phyloP scores from a whole-genome alignment of 2,888 invertebrate genomes.

The Philereme vetulata region DNA sequence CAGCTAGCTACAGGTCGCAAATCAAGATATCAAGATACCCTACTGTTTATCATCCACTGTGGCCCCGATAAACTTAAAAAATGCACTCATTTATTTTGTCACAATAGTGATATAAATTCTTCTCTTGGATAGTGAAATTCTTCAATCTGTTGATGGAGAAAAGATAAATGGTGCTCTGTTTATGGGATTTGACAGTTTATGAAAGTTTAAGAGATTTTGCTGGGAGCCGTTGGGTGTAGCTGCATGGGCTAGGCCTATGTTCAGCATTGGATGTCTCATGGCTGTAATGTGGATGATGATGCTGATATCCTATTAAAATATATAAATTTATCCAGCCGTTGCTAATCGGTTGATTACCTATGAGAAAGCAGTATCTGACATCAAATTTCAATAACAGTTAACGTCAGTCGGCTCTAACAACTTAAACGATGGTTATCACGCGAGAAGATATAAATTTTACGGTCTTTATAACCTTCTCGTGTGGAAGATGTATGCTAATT shows the following conservation, averaged over 20 bases:
- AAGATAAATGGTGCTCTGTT: neutral
- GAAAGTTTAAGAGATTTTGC: too few species aligned
- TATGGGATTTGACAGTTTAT: neutral
- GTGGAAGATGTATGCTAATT: neutral
- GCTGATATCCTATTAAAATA: too few species aligned
- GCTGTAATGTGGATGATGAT: too few species aligned
- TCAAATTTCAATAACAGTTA: slow-evolving; percentile 14
- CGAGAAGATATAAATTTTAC: slow-evolving; percentile 19
- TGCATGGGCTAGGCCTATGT: too few species aligned
- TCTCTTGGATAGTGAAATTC: neutral
- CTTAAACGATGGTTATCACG: slow-evolving; percentile 23
- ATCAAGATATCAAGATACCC: neutral
- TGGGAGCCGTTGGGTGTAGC: too few species aligned
- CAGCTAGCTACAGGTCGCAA: too few species aligned
- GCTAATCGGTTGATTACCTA: neutral
- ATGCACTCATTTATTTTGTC: neutral
- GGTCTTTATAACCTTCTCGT: slow-evolving; percentile 7
- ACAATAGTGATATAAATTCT: neutral
- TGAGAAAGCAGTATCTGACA: slow-evolving; percentile 10
- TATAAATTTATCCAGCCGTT: too few species aligned
- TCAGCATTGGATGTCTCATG: too few species aligned
- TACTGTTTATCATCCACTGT: slow-evolving; percentile 3
- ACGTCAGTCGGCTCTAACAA: slow-evolving; percentile 12
- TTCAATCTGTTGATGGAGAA: neutral
- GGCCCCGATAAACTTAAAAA: slow-evolving; percentile 9